Conservation (phyloP, 2,888 invertebrate genomes). For the Cephalotes varians region DNA sequence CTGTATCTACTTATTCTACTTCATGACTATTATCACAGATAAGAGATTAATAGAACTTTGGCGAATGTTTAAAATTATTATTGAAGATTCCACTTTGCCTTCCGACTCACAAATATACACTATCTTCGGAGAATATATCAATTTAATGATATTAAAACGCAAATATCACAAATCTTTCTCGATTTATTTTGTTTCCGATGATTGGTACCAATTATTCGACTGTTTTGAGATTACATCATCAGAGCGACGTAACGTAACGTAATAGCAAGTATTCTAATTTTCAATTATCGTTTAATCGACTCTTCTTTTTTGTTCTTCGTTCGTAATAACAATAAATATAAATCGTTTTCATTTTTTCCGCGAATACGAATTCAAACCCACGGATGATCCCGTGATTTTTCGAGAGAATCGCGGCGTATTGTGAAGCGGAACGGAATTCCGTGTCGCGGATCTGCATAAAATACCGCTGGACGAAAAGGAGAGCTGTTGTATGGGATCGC, state of each 20-base stretch:
- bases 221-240: neutral
- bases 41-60: conserved; percentile 15
- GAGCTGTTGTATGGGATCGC: neutral
- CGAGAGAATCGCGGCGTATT: neutral
- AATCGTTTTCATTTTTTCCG: neutral
- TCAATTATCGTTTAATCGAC: neutral
- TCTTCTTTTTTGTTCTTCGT: neutral
- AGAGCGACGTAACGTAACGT: neutral
- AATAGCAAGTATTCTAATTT: neutral
- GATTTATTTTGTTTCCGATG: neutral
- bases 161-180: neutral
- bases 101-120: neutral
- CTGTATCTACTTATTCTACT: neutral
- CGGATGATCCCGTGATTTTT: neutral
- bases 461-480: conserved; percentile 28
- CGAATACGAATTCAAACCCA: neutral
- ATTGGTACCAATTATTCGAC: neutral
- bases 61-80: neutral
- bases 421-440: conserved; percentile 9
- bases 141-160: neutral
- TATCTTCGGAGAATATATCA: neutral
- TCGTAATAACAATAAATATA: neutral
- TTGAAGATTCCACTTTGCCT: neutral
- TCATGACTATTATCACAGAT: neutral
- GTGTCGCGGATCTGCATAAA: conserved; percentile 46